These are phyloP conservation scores for Iphiclides podalirius DNA, from an alignment of 2,888 invertebrate genomes.

Conservation along the genomic window DNA sequence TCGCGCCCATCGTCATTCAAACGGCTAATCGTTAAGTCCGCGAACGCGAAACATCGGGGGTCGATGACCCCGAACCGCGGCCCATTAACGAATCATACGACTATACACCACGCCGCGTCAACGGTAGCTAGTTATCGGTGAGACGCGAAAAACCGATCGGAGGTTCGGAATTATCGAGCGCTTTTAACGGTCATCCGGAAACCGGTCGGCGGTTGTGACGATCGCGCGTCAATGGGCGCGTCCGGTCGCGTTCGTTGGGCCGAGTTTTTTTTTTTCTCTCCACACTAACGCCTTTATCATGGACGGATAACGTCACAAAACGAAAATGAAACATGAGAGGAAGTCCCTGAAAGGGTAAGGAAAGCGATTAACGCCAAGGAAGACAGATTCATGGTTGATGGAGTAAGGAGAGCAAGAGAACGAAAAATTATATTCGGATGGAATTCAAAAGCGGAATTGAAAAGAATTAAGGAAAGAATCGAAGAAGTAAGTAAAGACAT, in stretches of 20 bases:
- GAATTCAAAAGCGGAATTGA: too few species aligned
- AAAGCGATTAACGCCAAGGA: too few species aligned
- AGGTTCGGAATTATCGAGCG: conserved; percentile 44
- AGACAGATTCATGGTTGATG: too few species aligned
- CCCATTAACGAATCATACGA: background rate
- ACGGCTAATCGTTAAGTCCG: too few species aligned
- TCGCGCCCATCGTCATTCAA: too few species aligned
- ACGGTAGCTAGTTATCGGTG: conserved; percentile 19
- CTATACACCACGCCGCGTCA: conserved; percentile 9
- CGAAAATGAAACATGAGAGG: too few species aligned
- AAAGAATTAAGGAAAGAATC: too few species aligned
- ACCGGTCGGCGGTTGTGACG: conserved; percentile 52
- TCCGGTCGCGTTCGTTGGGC: conserved; percentile 27
- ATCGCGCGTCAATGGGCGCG: conserved; percentile 33
- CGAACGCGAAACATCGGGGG: background rate
- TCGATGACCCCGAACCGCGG: background rate
- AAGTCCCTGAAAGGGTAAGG: too few species aligned
- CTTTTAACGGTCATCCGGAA: conserved; percentile 58
- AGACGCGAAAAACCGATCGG: conserved; percentile 39
- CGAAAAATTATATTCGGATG: too few species aligned
- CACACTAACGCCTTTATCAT: conserved; percentile 12
- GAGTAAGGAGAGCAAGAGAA: too few species aligned
- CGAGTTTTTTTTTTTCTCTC: conserved; percentile 20
- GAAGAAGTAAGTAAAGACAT: too few species aligned
- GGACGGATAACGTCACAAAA: conserved; percentile 17